phyloP scores from a whole-genome alignment of 2,113 vertebrate genomes.

The Perca flavescens region DNA sequence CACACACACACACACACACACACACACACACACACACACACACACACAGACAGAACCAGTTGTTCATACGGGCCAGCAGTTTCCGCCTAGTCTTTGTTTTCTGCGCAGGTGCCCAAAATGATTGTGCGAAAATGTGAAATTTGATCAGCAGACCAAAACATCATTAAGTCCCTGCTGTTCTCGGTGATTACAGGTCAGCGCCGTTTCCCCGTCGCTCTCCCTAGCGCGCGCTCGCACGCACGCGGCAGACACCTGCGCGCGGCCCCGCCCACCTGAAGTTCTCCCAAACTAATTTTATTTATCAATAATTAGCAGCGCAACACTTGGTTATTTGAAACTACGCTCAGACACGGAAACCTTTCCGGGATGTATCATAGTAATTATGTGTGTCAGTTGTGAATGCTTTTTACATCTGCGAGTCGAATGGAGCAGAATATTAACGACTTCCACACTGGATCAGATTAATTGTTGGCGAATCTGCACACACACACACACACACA shows the following conservation, averaged over 20 bases:
- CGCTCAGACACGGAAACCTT: constrained; percentile 94
- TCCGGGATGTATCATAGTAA: constrained; percentile 91
- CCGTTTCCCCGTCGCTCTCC: constrained; percentile 70
- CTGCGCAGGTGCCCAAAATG: constrained; percentile 90
- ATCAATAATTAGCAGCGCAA: constrained; percentile 96
- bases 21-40: background rate
- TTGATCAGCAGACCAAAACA: constrained; percentile 88
- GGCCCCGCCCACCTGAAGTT: constrained; percentile 91
- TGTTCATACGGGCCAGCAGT: constrained; percentile 42
- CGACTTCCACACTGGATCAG: constrained; percentile 51
- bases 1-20: background rate
- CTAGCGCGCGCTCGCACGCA: constrained; percentile 10
- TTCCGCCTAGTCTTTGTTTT: constrained; percentile 79
- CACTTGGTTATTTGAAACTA: constrained; percentile 94
- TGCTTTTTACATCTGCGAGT: constrained; percentile 82
- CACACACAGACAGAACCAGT: background rate
- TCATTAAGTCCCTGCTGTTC: constrained; percentile 84
- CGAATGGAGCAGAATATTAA: constrained; percentile 80
- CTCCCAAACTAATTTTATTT: constrained; percentile 97
- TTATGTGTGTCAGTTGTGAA: constrained; percentile 81
- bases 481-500: background rate
- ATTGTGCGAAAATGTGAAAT: constrained; percentile 84
- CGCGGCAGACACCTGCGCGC: constrained; percentile 92
- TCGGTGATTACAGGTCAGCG: constrained; percentile 91
- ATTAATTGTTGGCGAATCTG: constrained; percentile 68